Base-by-base conservation (phyloP, 2,888 invertebrate genomes). In the Pterobdella sp. region DNA sequence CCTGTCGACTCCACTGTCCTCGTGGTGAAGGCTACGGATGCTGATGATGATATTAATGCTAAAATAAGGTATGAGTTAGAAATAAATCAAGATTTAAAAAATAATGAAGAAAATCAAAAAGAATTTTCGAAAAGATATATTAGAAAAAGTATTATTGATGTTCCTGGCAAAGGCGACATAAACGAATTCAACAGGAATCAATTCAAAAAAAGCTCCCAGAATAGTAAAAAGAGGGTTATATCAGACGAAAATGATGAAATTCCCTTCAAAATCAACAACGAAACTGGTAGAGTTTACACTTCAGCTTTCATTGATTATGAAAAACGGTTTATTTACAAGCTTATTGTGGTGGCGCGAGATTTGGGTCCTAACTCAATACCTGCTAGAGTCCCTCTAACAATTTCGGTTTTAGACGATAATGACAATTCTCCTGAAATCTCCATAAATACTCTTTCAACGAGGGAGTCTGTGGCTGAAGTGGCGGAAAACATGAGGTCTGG, bases 11-110 rank as follows among this genome's bases (percentile, higher is more conserved):
- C 66, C 29, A 73, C 69, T n/a, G 70, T 77, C 26, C 35, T 63
- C 10, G 34, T 35, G 32, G 76, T 77, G 29, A 49, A 42, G 10
- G 77, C 77, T 4, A 35, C 36, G 2, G 77, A 77, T 67, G 56
- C 31, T 4, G 77, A 77, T 52, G 22, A 63, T n/a, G 77, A 75
- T 2, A 7, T 63, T 1, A 77, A 77, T 63, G 76, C 74, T 7
- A 29, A 75, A 32, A 72, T 77, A 26, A 32, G 60, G 2, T 77
- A 74, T 49, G n/a, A 42, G 29, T 64, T 74, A 34, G 68, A 72
- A 42, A 31, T 42, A 4, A 42, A 42, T 42, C 29, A 52, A 34
- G n/a, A 37, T 1, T 18, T 49, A 1, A 26, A n/a, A 22, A 69
- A 22, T 10, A 22, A 26, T n/a, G 56, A 69, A 69, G 32, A n/a